phyloP scores from a whole-genome alignment of 2,113 vertebrate species.

The Oryzias melastigma region DNA sequence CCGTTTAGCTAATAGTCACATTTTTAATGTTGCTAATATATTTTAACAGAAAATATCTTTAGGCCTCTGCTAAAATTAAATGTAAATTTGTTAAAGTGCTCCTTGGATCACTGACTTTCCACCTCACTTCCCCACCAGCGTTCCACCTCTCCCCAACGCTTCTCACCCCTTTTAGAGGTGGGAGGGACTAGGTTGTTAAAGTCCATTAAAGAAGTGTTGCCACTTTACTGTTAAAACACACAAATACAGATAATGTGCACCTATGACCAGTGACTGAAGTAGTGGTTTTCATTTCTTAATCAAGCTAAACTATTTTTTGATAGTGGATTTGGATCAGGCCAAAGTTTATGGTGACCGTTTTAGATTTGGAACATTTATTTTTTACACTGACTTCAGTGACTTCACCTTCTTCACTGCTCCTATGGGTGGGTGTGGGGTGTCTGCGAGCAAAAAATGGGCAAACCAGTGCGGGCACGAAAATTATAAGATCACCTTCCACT shows the following conservation, averaged over 20 bases:
- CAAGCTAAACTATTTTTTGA: background rate
- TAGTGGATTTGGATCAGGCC: background rate
- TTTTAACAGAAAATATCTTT: slow-evolving; percentile 80
- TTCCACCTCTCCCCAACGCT: slow-evolving; percentile 52
- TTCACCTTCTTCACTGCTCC: too few species aligned
- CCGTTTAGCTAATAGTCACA: slow-evolving; percentile 74
- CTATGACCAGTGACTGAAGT: background rate
- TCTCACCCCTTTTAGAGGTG: slow-evolving; percentile 50
- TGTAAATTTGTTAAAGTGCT: slow-evolving; percentile 81
- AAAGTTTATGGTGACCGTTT: background rate
- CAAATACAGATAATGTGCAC: slow-evolving; percentile 6
- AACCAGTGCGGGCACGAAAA: too few species aligned
- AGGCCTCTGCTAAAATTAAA: slow-evolving; percentile 78
- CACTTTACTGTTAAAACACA: slow-evolving; percentile 36
- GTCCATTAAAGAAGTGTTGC: slow-evolving; percentile 58
- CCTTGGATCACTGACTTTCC: slow-evolving; percentile 76
- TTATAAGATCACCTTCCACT: too few species aligned
- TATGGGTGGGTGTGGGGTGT: too few species aligned
- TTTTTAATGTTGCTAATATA: slow-evolving; percentile 79
- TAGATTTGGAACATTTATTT: too few species aligned
- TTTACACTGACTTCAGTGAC: too few species aligned
- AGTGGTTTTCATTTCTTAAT: background rate
- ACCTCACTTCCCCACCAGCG: slow-evolving; percentile 48
- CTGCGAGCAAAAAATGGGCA: too few species aligned
- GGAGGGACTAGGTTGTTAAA: slow-evolving; percentile 35